A percentile compares a stretch with the other conserved stretches of the same genome.
These are phyloP conservation scores for Tachystola acroxantha DNA, from an alignment of 2,888 invertebrate species.

Conservation along the genomic window DNA sequence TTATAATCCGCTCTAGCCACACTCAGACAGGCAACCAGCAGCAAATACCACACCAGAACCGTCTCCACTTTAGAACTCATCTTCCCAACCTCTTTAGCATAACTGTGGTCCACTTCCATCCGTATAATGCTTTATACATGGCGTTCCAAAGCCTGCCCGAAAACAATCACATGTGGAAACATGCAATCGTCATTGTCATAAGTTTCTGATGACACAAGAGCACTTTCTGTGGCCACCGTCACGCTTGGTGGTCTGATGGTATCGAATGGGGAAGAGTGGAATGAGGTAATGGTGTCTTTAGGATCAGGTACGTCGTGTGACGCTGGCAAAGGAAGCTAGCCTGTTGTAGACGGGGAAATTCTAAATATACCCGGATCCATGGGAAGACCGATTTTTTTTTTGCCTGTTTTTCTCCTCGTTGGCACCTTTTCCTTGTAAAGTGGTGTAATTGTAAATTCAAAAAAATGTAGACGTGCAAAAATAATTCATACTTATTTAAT, in stretches of 20 bases:
- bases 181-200: conserved; percentile 14
- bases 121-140: conserved; percentile 58
- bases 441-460: too few relatives aligned
- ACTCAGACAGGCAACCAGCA: conserved; percentile 22
- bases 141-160: conserved; percentile 59
- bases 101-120: conserved; percentile 46
- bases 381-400: too few relatives aligned
- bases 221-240: conserved; percentile 39
- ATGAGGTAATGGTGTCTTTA: conserved; percentile 12
- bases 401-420: too few relatives aligned
- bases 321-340: not conserved
- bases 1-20: conserved; percentile 45
- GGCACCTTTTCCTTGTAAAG: too few relatives aligned
- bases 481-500: too few relatives aligned
- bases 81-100: conserved; percentile 29
- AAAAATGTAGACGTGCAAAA: too few relatives aligned
- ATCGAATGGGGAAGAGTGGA: conserved; percentile 42
- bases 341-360: too few relatives aligned
- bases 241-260: conserved; percentile 37
- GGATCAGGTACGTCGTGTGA: not conserved
- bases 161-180: conserved; percentile 70
- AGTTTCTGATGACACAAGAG: conserved; percentile 32
- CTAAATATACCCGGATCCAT: too few relatives aligned
- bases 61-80: conserved; percentile 40
- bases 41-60: conserved; percentile 15